Percentiles rank a stretch among this genome's conserved stretches.
Conservation (phyloP, 2,113 vertebrate species). For the Rhipidura dahli region DNA sequence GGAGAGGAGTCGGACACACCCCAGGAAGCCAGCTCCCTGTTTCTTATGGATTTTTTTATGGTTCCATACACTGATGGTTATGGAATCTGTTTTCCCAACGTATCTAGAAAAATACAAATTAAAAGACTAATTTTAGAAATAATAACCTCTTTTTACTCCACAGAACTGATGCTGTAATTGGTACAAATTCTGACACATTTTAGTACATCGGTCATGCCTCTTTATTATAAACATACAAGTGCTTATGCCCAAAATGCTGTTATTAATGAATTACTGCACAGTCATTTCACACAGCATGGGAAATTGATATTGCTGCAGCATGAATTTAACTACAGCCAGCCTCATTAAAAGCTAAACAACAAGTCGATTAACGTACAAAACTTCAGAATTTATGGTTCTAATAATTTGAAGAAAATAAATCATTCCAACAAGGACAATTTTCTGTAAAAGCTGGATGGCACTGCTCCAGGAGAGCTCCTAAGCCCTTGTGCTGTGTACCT, state of each 20-base stretch:
- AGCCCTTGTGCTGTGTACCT: neutral
- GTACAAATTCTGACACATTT: neutral
- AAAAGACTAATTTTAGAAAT: neutral
- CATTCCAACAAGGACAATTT: neutral
- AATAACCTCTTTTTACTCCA: neutral
- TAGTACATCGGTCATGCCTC: neutral
- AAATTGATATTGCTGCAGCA: conserved; percentile 45
- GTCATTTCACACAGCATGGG: conserved; percentile 27
- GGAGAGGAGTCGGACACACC: conserved; percentile 93
- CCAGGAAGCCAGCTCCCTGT: conserved; percentile 95
- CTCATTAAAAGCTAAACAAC: conserved; percentile 35
- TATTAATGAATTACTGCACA: conserved; percentile 50
- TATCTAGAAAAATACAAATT: conserved; percentile 75
- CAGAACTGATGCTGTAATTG: neutral
- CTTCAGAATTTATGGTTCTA: neutral
- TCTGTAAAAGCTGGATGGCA: neutral
- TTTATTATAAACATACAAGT: conserved; percentile 28
- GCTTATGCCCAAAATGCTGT: neutral
- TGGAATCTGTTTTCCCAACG: conserved; percentile 95
- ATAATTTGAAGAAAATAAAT: neutral
- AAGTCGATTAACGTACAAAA: neutral
- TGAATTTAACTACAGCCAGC: conserved; percentile 23
- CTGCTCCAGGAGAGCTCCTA: neutral
- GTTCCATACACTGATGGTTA: conserved; percentile 98
- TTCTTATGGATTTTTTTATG: conserved; percentile 99